Percentiles rank a stretch among this genome's conserved stretches.
phyloP scores from a whole-genome alignment of 1,140 invertebrate genomes.

The Brachionus calyciflorus region DNA sequence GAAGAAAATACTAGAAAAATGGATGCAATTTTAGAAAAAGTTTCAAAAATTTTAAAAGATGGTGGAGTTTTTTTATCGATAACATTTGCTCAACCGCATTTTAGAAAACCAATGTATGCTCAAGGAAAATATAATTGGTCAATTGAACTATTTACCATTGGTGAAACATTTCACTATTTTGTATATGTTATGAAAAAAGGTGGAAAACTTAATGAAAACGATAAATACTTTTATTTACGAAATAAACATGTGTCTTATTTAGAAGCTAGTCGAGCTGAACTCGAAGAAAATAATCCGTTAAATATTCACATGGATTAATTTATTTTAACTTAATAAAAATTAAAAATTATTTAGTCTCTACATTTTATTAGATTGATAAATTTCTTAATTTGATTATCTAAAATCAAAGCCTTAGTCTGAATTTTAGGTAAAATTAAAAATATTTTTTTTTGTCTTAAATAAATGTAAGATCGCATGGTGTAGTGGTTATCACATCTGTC shows the following conservation, averaged over 20 bases:
- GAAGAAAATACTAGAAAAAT: slow-evolving; percentile 53
- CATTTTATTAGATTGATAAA: no score
- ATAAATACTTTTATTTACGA: background rate
- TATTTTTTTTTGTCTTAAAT: background rate
- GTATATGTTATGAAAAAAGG: slow-evolving; percentile 59
- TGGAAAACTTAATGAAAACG: slow-evolving; percentile 20
- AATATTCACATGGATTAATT: slow-evolving; percentile 11
- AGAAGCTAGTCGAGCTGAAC: background rate
- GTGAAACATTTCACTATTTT: slow-evolving; percentile 62
- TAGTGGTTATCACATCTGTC: slow-evolving; percentile 40
- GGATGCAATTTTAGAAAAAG: slow-evolving; percentile 54
- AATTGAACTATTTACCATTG: slow-evolving; percentile 56
- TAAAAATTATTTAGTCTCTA: background rate
- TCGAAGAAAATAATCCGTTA: slow-evolving; percentile 23
- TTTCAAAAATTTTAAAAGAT: slow-evolving; percentile 56
- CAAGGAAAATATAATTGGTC: slow-evolving; percentile 54
- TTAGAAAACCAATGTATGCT: slow-evolving; percentile 59
- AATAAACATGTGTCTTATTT: background rate
- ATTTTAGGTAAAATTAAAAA: no score
- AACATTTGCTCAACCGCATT: slow-evolving; percentile 64
- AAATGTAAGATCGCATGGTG: slow-evolving; percentile 14
- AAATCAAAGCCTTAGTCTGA: no score
- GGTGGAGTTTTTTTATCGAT: slow-evolving; percentile 63
- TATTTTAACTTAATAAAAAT: slow-evolving; percentile 26
- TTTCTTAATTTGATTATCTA: no score